A percentile compares a stretch with the other conserved stretches of the same genome.
Evolutionary conservation across 2,888 invertebrate genomes (phyloP).

Genomic region (Phorcus lineatus): DNA sequence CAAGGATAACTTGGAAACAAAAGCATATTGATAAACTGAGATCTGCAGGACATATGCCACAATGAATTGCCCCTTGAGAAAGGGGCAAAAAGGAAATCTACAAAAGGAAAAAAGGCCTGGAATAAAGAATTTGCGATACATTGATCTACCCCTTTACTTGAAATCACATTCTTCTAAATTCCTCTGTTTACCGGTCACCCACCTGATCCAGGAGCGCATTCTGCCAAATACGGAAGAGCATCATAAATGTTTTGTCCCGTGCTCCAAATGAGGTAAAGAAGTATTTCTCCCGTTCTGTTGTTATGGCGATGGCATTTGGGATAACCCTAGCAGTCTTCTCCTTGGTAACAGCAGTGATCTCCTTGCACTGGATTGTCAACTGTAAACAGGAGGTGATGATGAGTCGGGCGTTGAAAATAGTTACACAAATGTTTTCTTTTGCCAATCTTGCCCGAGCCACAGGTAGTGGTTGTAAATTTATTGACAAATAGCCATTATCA

Average conservation of each 20-base stretch:
- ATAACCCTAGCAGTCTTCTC: conserved; percentile 82
- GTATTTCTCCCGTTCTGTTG: conserved; percentile 83
- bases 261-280: conserved; percentile 96
- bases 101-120: too few species aligned
- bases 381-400: conserved; percentile 54
- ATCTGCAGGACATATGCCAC: too few species aligned
- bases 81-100: too few species aligned
- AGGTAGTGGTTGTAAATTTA: too few species aligned
- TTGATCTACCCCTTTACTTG: too few species aligned
- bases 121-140: too few species aligned
- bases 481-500: too few species aligned
- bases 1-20: too few species aligned
- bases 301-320: conserved; percentile 92
- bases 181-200: conserved; percentile 35
- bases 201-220: conserved; percentile 93
- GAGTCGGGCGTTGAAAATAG: background rate
- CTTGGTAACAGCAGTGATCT: conserved; percentile 94
- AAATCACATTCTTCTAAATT: background rate
- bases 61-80: too few species aligned
- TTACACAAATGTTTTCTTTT: too few species aligned
- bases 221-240: conserved; percentile 97
- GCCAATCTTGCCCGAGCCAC: too few species aligned
- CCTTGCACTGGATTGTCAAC: conserved; percentile 89
- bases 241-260: conserved; percentile 94
- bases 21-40: too few species aligned